Conservation (phyloP, 2,888 invertebrate genomes). For the Cephus nigrinus region DNA sequence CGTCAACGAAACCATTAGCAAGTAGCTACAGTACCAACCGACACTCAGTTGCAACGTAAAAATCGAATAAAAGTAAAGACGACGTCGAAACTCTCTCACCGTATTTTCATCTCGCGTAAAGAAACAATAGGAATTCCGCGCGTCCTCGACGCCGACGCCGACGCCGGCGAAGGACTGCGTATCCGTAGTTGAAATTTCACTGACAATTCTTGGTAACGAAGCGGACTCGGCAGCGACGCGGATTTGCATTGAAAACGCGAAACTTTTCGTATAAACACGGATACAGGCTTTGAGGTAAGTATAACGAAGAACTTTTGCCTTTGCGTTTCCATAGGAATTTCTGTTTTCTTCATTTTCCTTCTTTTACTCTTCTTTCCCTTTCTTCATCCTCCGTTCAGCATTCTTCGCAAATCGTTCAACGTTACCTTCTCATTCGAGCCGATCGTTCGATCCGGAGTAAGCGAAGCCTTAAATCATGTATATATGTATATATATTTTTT, state of each 20-base stretch:
- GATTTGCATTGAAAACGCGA: conserved; percentile 41
- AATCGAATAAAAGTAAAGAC: conserved; percentile 17
- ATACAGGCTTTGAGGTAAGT: conserved; percentile 24
- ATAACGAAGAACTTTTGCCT: conserved; percentile 39
- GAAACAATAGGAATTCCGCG: conserved; percentile 43
- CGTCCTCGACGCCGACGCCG: conserved; percentile 4
- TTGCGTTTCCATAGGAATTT: conserved; percentile 21
- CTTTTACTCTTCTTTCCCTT: not conserved
- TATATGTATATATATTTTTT: too few relatives aligned
- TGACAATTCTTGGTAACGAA: conserved; percentile 43
- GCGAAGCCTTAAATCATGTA: not conserved
- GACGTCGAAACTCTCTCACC: conserved; percentile 12
- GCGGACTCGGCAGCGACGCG: conserved; percentile 27
- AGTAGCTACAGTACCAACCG: not conserved
- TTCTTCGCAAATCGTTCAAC: too few relatives aligned
- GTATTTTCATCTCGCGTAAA: conserved; percentile 14
- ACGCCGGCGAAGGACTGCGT: conserved; percentile 14
- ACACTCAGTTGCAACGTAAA: not conserved
- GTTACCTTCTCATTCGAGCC: not conserved
- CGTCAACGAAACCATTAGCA: not conserved
- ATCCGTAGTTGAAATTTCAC: conserved; percentile 28
- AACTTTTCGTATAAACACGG: conserved; percentile 46
- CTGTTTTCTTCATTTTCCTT: not conserved
- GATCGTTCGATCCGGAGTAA: not conserved
- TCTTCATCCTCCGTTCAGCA: too few relatives aligned